phyloP scores from a whole-genome alignment of 2,888 invertebrate species.

The Troides helena region DNA sequence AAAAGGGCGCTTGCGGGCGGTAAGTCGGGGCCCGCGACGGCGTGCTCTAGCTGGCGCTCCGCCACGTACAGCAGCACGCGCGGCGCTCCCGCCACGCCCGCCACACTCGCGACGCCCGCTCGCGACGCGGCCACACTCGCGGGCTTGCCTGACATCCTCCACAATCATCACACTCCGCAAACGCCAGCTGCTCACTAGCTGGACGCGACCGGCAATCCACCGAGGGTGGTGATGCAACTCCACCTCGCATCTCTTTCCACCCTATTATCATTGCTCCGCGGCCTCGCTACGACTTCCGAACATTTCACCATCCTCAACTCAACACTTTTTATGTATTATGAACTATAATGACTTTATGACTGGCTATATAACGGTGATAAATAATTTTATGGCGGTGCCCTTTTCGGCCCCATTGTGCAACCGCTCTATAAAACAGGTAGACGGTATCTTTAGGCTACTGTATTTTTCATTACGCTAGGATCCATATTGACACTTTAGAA shows the following conservation, averaged over 20 bases:
- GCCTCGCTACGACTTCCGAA: constrained; percentile 51
- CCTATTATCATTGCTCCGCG: constrained; percentile 67
- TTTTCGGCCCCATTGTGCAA: constrained; percentile 73
- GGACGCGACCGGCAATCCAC: constrained; percentile 60
- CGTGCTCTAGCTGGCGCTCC: constrained; percentile 77
- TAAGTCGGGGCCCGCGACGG: constrained; percentile 63
- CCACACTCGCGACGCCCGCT: constrained; percentile 73
- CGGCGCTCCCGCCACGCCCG: constrained; percentile 73
- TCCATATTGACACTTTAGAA: constrained; percentile 60
- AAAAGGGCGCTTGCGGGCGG: constrained; percentile 48
- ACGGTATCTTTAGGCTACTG: constrained; percentile 49
- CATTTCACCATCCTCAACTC: constrained; percentile 67
- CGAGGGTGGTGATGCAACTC: constrained; percentile 50
- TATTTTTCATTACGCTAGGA: constrained; percentile 49
- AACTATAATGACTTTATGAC: constrained; percentile 63
- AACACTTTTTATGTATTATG: constrained; percentile 56
- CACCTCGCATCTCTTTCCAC: constrained; percentile 66
- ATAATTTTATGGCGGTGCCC: constrained; percentile 76
- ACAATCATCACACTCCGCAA: constrained; percentile 85
- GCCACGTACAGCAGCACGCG: constrained; percentile 79
- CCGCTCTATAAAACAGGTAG: constrained; percentile 59
- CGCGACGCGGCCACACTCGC: constrained; percentile 83
- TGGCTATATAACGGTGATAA: constrained; percentile 50
- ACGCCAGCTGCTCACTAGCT: constrained; percentile 70
- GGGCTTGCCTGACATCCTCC: constrained; percentile 89